A percentile compares a stretch with the other conserved stretches of the same genome.
These are phyloP conservation scores for Homarus gammarus DNA, from an alignment of 2,888 invertebrate species.

Conservation along the genomic window DNA sequence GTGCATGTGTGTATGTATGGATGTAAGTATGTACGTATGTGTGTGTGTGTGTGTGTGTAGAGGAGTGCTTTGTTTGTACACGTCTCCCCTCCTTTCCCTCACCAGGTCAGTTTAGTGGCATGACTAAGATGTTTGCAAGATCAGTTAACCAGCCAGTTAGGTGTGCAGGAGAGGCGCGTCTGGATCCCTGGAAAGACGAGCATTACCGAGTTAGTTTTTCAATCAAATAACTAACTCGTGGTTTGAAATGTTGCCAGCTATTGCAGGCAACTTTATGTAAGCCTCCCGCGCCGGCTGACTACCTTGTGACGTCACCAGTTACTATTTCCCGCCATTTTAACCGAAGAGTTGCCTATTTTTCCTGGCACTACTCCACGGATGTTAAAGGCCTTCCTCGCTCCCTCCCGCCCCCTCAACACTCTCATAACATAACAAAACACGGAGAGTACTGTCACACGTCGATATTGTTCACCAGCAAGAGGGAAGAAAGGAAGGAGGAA, in stretches of 20 bases:
- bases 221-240: conserved; percentile 12
- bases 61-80: neutral
- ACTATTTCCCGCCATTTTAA: conserved; percentile 69
- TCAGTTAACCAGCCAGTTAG: neutral
- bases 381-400: too few relatives aligned
- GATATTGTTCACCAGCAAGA: neutral
- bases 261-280: conserved; percentile 72
- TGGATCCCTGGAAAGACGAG: neutral
- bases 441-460: too few relatives aligned
- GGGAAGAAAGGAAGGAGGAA: neutral
- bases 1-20: too few relatives aligned
- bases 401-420: neutral
- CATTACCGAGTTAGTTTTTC: neutral
- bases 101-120: conserved; percentile 47
- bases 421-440: neutral
- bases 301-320: conserved; percentile 65
- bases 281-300: conserved; percentile 64
- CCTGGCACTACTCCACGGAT: too few relatives aligned
- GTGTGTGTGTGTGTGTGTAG: neutral
- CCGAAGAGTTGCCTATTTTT: conserved; percentile 40
- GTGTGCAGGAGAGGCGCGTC: neutral
- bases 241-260: conserved; percentile 66
- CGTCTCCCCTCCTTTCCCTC: neutral
- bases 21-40: too few relatives aligned
- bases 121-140: conserved; percentile 29